phyloP scores from a whole-genome alignment of 2,113 vertebrate species.

The Rhinichthys klamathensis region DNA sequence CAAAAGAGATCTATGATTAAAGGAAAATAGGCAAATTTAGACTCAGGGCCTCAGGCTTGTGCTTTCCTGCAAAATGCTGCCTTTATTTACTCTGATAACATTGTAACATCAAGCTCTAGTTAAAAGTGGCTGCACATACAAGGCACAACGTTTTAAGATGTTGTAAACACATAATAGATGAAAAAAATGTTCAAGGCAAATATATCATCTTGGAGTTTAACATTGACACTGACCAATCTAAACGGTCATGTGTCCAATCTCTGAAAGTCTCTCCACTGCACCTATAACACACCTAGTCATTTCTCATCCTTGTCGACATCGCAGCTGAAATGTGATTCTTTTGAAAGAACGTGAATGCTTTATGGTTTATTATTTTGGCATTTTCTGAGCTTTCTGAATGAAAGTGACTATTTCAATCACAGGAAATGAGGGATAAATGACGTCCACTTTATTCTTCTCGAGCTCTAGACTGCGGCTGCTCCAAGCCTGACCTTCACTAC shows the following conservation, averaged over 20 bases:
- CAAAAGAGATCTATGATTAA: slow-evolving; percentile 14
- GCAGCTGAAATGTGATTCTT: background rate
- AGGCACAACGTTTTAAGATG: background rate
- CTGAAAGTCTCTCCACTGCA: background rate
- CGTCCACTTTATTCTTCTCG: background rate
- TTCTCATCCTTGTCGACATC: background rate
- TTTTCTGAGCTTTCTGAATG: background rate
- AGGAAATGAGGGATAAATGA: slow-evolving; percentile 11
- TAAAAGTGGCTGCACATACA: background rate
- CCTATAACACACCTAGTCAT: background rate
- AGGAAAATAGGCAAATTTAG: background rate
- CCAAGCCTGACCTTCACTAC: background rate
- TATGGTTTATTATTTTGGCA: background rate
- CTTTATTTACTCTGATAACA: background rate
- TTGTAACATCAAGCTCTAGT: background rate
- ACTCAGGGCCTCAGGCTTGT: background rate
- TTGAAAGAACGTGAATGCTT: background rate
- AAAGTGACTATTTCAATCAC: background rate
- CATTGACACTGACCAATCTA: background rate
- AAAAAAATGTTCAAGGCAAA: background rate
- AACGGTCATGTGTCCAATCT: background rate
- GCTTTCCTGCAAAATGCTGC: background rate
- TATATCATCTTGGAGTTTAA: background rate
- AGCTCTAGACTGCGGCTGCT: background rate
- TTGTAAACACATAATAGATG: background rate